Percentiles rank a stretch among this genome's conserved stretches.
Conservation (phyloP, 2,797 vertebrate species). For the Enteromius anoplus region DNA sequence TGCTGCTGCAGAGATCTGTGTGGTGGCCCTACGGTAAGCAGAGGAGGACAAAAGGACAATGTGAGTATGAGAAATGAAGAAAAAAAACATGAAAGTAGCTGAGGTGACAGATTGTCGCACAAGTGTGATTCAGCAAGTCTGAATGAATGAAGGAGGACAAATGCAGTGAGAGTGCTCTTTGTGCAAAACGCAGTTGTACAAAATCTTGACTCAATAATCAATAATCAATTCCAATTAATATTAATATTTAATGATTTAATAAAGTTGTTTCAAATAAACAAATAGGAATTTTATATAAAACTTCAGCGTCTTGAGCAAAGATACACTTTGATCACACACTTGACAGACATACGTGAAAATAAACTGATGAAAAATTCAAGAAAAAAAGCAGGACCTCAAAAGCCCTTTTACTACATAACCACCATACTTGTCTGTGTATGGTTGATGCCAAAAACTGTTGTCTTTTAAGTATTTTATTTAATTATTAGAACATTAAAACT, state of each 20-base stretch:
- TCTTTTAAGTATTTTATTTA: not conserved
- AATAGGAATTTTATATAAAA: not conserved
- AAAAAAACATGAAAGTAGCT: constrained; percentile 3
- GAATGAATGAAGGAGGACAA: constrained; percentile 5
- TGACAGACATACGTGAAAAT: not conserved
- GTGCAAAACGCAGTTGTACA: not conserved
- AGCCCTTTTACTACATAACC: not conserved
- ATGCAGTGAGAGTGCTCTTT: constrained; percentile 7
- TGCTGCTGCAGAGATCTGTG: constrained; percentile 70
- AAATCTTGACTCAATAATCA: not conserved
- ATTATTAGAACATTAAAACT: not conserved
- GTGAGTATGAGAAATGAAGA: constrained; percentile 35
- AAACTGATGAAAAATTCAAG: not conserved
- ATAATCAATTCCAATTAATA: not conserved
- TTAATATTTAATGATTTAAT: not conserved
- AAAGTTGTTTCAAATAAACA: not conserved
- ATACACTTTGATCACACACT: not conserved
- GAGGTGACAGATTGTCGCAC: constrained; percentile 1
- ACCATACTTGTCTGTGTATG: not conserved
- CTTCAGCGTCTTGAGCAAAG: not conserved
- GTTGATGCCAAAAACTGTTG: not conserved
- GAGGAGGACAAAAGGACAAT: constrained; percentile 30
- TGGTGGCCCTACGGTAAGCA: constrained; percentile 53
- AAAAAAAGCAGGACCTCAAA: not conserved
- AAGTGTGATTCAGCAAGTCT: constrained; percentile 18